Conservation (phyloP, 2,113 vertebrate species). For the Arizona elegans region DNA sequence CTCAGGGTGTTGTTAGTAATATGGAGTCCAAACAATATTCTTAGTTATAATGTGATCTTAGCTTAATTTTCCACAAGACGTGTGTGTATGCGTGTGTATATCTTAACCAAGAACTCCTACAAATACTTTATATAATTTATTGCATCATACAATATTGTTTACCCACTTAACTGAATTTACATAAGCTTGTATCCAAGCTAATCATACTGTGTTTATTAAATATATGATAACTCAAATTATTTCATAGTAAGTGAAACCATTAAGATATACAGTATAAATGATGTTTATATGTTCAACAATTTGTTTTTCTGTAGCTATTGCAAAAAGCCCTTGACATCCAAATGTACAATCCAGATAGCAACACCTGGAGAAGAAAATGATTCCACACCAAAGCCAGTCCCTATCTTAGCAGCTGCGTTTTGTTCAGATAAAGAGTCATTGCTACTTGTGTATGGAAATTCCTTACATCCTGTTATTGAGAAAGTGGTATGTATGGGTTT, state of each 20-base stretch:
- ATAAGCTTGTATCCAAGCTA: background rate
- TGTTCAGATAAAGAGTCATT: conserved; percentile 76
- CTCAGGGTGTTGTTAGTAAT: background rate
- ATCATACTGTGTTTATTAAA: background rate
- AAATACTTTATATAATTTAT: background rate
- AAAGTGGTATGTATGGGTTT: conserved; percentile 75
- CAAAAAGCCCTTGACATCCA: conserved; percentile 91
- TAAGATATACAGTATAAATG: background rate
- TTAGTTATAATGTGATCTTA: background rate
- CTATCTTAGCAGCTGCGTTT: conserved; percentile 84
- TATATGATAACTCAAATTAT: background rate
- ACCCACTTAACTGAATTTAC: background rate
- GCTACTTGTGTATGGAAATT: conserved; percentile 86
- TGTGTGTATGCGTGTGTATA: background rate
- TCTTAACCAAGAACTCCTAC: background rate
- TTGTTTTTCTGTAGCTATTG: conserved; percentile 74
- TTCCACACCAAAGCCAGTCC: conserved; percentile 81
- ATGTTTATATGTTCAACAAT: conserved; percentile 9
- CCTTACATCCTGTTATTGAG: conserved; percentile 90
- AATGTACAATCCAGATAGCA: conserved; percentile 88
- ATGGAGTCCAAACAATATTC: background rate
- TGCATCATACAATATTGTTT: background rate
- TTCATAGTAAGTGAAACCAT: background rate
- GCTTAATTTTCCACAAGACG: background rate
- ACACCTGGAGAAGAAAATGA: conserved; percentile 76